These are phyloP conservation scores for Chaetura pelagica DNA, from an alignment of 2,113 vertebrate species.

Conservation along the genomic window DNA sequence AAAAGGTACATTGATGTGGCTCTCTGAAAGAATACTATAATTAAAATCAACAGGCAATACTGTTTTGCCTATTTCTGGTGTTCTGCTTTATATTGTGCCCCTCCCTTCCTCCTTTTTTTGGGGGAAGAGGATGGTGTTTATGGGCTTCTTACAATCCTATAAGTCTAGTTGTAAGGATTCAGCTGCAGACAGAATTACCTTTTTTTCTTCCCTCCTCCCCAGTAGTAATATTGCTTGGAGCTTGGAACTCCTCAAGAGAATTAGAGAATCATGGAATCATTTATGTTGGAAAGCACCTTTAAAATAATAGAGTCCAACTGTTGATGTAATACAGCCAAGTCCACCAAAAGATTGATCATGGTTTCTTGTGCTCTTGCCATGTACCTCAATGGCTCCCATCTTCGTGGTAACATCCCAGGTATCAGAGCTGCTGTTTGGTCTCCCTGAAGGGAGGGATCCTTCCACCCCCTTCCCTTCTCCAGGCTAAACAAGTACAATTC, in stretches of 20 bases:
- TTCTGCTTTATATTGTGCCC: background rate
- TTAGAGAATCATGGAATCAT: background rate
- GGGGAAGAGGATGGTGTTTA: accelerated
- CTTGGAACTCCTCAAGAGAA: background rate
- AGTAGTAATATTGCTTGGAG: background rate
- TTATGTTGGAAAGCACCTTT: background rate
- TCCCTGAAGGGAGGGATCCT: background rate
- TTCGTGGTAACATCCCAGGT: background rate
- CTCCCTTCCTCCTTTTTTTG: accelerated
- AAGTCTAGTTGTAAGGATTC: background rate
- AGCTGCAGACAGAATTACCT: background rate
- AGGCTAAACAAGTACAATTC: background rate
- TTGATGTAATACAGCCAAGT: background rate
- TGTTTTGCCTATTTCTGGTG: background rate
- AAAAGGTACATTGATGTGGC: background rate
- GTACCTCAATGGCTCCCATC: background rate
- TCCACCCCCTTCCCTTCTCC: background rate
- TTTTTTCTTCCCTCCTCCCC: background rate
- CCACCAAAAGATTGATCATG: background rate
- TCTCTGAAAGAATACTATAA: background rate
- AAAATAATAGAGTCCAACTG: too few species aligned
- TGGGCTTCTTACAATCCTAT: background rate
- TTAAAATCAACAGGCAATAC: background rate
- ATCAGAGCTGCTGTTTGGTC: background rate
- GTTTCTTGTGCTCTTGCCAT: background rate